Evolutionary conservation across 2,797 vertebrate genomes (phyloP).

Genomic region (Momotus momota): DNA sequence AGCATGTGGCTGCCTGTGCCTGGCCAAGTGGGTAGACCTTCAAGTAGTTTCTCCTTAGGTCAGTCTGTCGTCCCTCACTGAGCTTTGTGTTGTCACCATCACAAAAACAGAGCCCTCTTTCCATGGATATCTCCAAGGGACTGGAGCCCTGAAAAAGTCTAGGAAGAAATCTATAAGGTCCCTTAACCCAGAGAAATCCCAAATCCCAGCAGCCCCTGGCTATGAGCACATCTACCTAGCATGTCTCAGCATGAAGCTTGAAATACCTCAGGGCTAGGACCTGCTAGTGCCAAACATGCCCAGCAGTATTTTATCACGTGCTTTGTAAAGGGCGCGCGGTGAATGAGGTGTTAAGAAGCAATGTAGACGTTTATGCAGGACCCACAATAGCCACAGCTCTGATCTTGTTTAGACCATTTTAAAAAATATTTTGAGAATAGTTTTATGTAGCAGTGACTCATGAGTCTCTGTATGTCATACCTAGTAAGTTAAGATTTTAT

Average conservation of each 20-base stretch:
- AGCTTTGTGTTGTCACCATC: background rate
- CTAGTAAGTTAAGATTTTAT: slow-evolving; percentile 10
- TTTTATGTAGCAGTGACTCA: background rate
- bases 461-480: background rate
- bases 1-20: background rate
- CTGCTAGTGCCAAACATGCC: background rate
- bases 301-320: background rate
- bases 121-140: background rate
- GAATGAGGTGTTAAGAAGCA: background rate
- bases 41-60: background rate
- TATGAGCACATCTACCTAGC: background rate
- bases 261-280: background rate
- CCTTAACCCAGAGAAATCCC: background rate
- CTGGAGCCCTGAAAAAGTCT: background rate
- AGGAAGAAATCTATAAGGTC: background rate
- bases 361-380: background rate
- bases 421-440: background rate
- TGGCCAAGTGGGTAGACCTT: background rate
- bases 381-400: background rate
- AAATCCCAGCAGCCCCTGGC: rapidly evolving
- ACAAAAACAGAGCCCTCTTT: background rate
- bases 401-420: background rate
- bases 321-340: background rate
- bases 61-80: background rate
- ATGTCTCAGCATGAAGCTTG: background rate